phyloP scores from a whole-genome alignment of 2,113 vertebrate genomes.

The Prochilodus magdalenae region DNA sequence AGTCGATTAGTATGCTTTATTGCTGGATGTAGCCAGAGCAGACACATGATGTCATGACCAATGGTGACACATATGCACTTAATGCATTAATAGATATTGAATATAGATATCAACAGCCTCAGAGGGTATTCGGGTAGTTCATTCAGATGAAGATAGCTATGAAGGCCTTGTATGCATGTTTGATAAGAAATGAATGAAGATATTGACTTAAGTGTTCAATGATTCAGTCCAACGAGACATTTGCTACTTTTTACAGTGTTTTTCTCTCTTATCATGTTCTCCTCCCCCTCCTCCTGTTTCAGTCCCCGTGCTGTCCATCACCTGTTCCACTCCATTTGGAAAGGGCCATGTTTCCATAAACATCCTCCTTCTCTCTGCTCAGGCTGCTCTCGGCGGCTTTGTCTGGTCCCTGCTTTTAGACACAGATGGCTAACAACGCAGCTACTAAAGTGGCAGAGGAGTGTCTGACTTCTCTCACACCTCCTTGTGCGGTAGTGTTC shows the following conservation, averaged over 20 bases:
- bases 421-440: slow-evolving; percentile 27
- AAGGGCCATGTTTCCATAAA: slow-evolving; percentile 45
- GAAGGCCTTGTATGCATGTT: not conserved
- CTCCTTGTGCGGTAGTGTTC: slow-evolving; percentile 35
- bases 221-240: not conserved
- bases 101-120: too few species aligned
- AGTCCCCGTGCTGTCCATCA: slow-evolving; percentile 37
- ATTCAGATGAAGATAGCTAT: not conserved
- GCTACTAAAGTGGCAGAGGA: slow-evolving; percentile 34
- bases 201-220: not conserved
- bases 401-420: slow-evolving; percentile 22
- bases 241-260: not conserved
- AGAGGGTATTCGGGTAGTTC: not conserved
- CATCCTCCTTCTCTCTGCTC: slow-evolving; percentile 30
- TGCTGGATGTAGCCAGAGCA: not conserved
- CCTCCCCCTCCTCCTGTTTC: not conserved
- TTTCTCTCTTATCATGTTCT: not conserved
- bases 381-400: slow-evolving; percentile 28
- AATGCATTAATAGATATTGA: too few species aligned
- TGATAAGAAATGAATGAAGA: not conserved
- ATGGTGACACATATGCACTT: not conserved
- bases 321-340: slow-evolving; percentile 39
- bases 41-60: not conserved
- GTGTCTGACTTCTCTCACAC: slow-evolving; percentile 44
- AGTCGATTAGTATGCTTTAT: too few species aligned